Percentiles rank a stretch among this genome's conserved stretches.
These are phyloP conservation scores for Amblyopsis hoosieri DNA, from an alignment of 2,797 vertebrate species.

Conservation along the genomic window DNA sequence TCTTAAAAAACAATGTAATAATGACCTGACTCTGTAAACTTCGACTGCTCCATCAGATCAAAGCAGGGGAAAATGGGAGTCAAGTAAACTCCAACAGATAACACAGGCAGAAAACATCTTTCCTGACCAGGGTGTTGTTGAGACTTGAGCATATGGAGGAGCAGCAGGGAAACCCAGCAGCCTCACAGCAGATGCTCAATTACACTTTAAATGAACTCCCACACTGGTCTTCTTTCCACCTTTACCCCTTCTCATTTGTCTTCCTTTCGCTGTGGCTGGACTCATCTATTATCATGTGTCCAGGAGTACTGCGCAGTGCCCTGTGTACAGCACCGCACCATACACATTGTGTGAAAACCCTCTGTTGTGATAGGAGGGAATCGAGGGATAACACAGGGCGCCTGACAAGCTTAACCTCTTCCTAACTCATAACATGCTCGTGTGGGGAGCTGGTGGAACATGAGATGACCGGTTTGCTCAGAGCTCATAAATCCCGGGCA, in stretches of 20 bases:
- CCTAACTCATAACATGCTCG: constrained; percentile 37
- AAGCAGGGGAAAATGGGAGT: constrained; percentile 32
- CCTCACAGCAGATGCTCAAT: constrained; percentile 35
- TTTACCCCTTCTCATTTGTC: background rate
- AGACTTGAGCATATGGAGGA: constrained; percentile 29
- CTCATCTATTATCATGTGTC: constrained; percentile 1
- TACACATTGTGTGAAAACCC: constrained; percentile 13
- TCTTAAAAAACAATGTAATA: constrained; percentile 24
- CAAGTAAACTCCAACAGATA: constrained; percentile 37
- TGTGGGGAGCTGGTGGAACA: constrained; percentile 32
- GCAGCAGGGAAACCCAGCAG: constrained; percentile 27
- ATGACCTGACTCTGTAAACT: constrained; percentile 30
- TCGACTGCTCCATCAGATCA: constrained; percentile 34
- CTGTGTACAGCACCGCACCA: constrained; percentile 1
- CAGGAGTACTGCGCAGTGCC: background rate
- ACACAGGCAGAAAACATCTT: constrained; percentile 31
- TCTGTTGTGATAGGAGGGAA: constrained; percentile 12
- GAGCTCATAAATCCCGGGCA: constrained; percentile 42
- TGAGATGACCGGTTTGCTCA: constrained; percentile 39
- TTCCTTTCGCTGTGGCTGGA: background rate
- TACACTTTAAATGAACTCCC: constrained; percentile 28
- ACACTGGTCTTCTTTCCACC: constrained; percentile 14
- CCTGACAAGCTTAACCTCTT: constrained; percentile 26
- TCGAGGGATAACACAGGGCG: constrained; percentile 16
- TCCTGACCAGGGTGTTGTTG: constrained; percentile 11